Base-by-base conservation (phyloP, 2,113 vertebrate genomes). In the Panthera tigris region DNA sequence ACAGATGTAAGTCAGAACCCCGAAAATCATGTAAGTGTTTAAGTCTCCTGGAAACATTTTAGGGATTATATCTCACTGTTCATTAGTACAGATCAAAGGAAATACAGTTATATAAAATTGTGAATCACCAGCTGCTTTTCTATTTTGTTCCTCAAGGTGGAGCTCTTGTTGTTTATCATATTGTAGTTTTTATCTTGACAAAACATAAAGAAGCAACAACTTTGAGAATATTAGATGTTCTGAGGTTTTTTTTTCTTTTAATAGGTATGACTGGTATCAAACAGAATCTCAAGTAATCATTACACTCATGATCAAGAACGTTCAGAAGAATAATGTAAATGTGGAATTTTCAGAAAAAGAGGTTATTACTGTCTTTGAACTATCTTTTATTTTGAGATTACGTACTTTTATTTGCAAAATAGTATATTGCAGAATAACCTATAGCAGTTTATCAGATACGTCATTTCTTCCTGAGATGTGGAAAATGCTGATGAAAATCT, bases 221-320 rank as follows among this genome's bases (percentile, higher is more conserved):
- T 92, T 86, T 27, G 80, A 96, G 36, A 97, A 97, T 69, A 92
- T 57, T 41, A 63, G 19, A 95, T 81, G 45, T 88, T 65, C 61
- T 92, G 95, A 89, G 21, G 45, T 86, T 96, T 25, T 73, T 52
- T 66, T 57, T 93, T 80, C 96, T 96, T 97, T 87, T 97, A 97
- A 82, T 96, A 99, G 99, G 97, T 99, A 99, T 78, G 99, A 99
- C 98, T 99, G 99, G 99, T 99, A 99, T 99, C 99, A 99, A 99
- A 99, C 99, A 97, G 99, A 99, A 97, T 99, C 99, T 97, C 99
- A 99, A 98, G 99, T 99, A 97, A 99, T 99, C 48, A 98, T 99
- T 98, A 99, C 99, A 41, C 98, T 99, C 97, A 99, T 99, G 99
- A 99, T 99, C 88, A 99, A 99, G 98, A 99, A 99, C 45, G 98